Conservation (phyloP, 2,113 vertebrate species). For the Neogale vison region DNA sequence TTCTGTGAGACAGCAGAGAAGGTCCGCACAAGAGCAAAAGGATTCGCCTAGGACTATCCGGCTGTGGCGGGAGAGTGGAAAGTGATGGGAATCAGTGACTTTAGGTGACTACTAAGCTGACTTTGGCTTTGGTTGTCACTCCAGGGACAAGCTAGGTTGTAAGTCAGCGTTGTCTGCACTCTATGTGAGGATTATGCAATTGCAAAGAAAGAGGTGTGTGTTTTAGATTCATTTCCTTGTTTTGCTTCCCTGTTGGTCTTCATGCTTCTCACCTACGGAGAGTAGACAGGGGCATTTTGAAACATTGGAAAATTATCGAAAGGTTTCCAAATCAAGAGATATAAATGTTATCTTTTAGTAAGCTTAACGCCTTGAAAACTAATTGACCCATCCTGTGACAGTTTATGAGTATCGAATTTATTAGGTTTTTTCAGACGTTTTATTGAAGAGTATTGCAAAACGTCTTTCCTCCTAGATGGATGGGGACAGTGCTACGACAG, state of each 20-base stretch:
- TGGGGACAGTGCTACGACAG: slow-evolving; percentile 95
- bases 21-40: neutral
- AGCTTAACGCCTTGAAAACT: neutral
- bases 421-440: neutral
- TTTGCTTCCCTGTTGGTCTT: neutral
- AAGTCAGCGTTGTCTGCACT: neutral
- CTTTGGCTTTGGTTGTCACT: neutral
- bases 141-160: neutral
- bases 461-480: slow-evolving; percentile 90
- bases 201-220: neutral
- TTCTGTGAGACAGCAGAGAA: neutral
- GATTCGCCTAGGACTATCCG: neutral
- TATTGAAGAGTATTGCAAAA: slow-evolving; percentile 12
- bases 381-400: neutral
- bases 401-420: neutral
- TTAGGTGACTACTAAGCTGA: neutral
- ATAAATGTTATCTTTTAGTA: neutral
- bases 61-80: neutral
- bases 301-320: neutral
- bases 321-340: neutral
- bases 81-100: no score
- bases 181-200: neutral
- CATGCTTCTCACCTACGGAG: neutral
- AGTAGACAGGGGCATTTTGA: neutral
- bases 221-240: neutral